phyloP scores from a whole-genome alignment of 92 coral and sea anemone species.

The Parazoanthus darwini region DNA sequence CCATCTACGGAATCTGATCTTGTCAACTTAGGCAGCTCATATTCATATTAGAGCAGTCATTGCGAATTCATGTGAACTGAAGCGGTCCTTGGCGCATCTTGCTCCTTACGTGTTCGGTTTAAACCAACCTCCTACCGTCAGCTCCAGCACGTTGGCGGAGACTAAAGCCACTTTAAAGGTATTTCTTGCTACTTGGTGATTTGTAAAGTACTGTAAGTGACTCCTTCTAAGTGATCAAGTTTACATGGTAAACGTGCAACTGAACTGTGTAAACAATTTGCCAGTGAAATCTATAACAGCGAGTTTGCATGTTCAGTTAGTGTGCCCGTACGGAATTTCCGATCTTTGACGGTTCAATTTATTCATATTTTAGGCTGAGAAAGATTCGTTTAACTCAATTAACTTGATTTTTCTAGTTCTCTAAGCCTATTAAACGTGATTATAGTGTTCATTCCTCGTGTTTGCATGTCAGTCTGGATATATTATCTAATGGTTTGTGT shows the following conservation, averaged over 20 bases:
- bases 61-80: background rate
- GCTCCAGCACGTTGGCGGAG: background rate
- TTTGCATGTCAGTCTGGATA: constrained; percentile 18
- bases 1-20: constrained; percentile 26
- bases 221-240: background rate
- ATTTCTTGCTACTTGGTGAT: background rate
- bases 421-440: background rate
- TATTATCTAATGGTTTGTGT: constrained; percentile 11
- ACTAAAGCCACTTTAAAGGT: constrained; percentile 1
- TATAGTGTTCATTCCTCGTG: background rate
- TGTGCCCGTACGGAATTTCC: background rate
- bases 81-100: background rate
- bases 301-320: background rate
- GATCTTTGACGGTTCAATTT: no score
- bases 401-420: background rate
- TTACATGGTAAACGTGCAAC: background rate
- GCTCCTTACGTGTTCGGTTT: background rate
- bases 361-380: background rate
- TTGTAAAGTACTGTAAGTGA: background rate
- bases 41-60: constrained; percentile 3
- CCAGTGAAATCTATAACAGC: background rate
- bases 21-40: constrained; percentile 20
- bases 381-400: background rate
- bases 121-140: background rate
- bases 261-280: background rate